A percentile compares a stretch with the other conserved stretches of the same genome.
Evolutionary conservation across 2,888 invertebrate species (phyloP).

Genomic region (Eilema depressum): DNA sequence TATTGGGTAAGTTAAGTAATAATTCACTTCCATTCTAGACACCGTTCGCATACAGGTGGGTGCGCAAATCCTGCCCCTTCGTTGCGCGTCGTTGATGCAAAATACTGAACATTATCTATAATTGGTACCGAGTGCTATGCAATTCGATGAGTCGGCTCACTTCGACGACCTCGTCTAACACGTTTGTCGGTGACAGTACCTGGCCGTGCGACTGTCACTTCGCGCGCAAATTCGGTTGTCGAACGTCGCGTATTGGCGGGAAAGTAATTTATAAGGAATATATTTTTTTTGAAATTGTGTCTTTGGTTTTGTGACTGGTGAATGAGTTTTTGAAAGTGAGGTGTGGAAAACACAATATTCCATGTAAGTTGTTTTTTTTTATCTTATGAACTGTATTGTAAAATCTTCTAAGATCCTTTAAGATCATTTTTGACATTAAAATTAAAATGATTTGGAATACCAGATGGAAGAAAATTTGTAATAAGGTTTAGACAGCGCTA

Average conservation of each 20-base stretch:
- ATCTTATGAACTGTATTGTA: background rate
- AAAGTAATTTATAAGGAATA: constrained; percentile 26
- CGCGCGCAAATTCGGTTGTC: constrained; percentile 54
- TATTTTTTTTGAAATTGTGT: constrained; percentile 21
- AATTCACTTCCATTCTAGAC: background rate
- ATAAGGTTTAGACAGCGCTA: too few relatives aligned
- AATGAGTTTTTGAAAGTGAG: constrained; percentile 20
- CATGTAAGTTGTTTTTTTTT: constrained; percentile 31
- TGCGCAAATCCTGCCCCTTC: constrained; percentile 41
- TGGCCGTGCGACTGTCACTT: constrained; percentile 60
- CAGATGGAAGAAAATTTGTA: background rate
- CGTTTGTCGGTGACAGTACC: constrained; percentile 52
- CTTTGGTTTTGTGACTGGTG: constrained; percentile 39
- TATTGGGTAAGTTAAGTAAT: background rate
- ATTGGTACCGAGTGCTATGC: constrained; percentile 19
- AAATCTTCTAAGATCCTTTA: background rate
- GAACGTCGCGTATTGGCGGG: constrained; percentile 45
- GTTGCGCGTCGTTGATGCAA: constrained; percentile 36
- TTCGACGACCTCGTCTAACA: constrained; percentile 46
- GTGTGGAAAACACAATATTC: constrained; percentile 10
- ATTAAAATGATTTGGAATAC: background rate
- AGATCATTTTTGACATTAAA: too few relatives aligned
- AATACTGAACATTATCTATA: constrained; percentile 26
- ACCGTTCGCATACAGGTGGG: constrained; percentile 28
- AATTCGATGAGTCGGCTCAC: constrained; percentile 45